These are phyloP conservation scores for Troides helena DNA, from an alignment of 2,888 invertebrate genomes.

Conservation along the genomic window DNA sequence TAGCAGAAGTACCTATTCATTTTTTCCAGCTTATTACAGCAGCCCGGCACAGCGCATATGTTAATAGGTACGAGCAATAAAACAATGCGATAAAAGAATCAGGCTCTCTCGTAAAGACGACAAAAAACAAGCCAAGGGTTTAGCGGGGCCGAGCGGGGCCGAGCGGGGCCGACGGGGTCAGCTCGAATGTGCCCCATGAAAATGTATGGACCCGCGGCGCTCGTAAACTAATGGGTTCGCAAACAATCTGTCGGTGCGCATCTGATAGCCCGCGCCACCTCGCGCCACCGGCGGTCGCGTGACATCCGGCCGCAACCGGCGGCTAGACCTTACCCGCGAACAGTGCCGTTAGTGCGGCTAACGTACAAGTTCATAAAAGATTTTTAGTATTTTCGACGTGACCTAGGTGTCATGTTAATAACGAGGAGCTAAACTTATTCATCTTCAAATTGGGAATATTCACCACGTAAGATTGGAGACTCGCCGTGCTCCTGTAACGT, in stretches of 20 bases:
- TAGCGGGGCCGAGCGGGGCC: conserved; percentile 8
- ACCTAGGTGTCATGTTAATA: no score
- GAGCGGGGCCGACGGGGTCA: conserved; percentile 1
- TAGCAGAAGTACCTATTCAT: conserved; percentile 53
- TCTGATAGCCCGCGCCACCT: neutral
- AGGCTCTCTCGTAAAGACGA: conserved; percentile 37
- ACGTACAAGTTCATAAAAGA: no score
- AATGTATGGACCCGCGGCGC: conserved; percentile 12
- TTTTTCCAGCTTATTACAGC: conserved; percentile 60
- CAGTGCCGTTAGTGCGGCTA: no score
- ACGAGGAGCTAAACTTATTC: no score
- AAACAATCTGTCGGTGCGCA: conserved; percentile 20
- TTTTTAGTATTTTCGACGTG: no score
- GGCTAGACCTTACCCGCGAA: no score
- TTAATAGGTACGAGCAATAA: conserved; percentile 59
- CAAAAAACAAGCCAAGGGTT: conserved; percentile 31
- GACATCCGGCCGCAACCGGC: no score
- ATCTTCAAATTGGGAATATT: no score
- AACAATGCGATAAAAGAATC: conserved; percentile 49
- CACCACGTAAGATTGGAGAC: no score
- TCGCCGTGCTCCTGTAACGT: no score
- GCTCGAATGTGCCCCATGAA: conserved; percentile 17
- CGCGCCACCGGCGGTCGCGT: no score
- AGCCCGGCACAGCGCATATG: conserved; percentile 46
- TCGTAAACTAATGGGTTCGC: conserved; percentile 7